Evolutionary conservation across 2,888 invertebrate genomes (phyloP).

Genomic region (Miltochrista miniata): DNA sequence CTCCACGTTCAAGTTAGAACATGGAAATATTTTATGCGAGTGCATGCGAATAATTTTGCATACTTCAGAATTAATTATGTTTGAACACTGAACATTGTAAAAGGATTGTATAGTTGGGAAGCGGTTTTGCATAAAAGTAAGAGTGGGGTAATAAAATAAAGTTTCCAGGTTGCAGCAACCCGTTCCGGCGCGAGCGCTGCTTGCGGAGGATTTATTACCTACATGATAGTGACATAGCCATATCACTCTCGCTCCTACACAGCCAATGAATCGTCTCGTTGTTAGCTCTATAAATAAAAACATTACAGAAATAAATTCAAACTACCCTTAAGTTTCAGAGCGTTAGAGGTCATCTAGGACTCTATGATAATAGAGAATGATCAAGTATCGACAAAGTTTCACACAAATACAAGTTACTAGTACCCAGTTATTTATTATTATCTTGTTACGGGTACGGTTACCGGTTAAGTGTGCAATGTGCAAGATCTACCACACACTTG

Average conservation of each 20-base stretch:
- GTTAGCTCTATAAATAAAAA: conserved; percentile 1
- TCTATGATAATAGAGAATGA: no score
- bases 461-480: conserved; percentile 8
- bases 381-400: conserved; percentile 15
- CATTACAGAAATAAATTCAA: conserved; percentile 1
- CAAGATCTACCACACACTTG: conserved; percentile 12
- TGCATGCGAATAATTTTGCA: conserved; percentile 11
- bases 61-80: conserved; percentile 9
- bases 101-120: conserved; percentile 29
- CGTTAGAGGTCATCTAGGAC: no score
- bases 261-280: background rate
- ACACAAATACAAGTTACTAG: conserved; percentile 5
- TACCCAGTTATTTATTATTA: conserved; percentile 16
- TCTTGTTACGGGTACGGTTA: conserved; percentile 14
- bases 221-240: conserved; percentile 39
- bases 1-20: conserved; percentile 26
- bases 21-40: conserved; percentile 16
- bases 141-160: conserved; percentile 72
- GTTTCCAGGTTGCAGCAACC: conserved; percentile 52
- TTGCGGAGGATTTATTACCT: conserved; percentile 58
- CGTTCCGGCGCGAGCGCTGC: conserved; percentile 50
- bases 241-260: conserved; percentile 44
- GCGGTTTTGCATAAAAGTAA: conserved; percentile 63
- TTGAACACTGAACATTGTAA: conserved; percentile 6
- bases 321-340: conserved; percentile 10